Evolutionary conservation across 2,797 vertebrate species (phyloP).

Genomic region (Ceyx erithaca): DNA sequence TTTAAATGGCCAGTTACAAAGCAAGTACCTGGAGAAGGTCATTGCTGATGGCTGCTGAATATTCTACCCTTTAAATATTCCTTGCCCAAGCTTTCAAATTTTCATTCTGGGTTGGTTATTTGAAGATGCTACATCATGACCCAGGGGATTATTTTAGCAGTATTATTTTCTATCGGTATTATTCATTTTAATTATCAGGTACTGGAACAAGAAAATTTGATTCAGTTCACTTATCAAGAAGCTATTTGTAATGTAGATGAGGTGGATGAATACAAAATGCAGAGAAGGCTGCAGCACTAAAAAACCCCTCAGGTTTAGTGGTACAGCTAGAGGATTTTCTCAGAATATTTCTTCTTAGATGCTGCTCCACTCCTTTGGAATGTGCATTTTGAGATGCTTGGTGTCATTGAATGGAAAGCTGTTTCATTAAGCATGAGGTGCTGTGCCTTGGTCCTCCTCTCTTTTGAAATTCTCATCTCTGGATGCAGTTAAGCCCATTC

Average conservation of each 20-base stretch:
- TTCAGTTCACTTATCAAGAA: neutral
- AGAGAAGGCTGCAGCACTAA: neutral
- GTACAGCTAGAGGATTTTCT: neutral
- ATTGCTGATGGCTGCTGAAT: neutral
- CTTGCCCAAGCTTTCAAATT: conserved; percentile 2
- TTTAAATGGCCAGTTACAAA: neutral
- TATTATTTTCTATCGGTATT: conserved; percentile 21
- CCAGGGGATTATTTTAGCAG: conserved; percentile 24
- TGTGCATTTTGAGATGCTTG: neutral
- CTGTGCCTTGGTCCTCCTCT: neutral
- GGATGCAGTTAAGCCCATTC: neutral
- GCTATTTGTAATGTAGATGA: conserved; percentile 15
- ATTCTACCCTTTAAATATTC: neutral
- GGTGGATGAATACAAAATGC: neutral
- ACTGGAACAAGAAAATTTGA: conserved; percentile 22
- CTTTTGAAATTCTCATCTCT: neutral
- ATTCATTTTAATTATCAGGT: conserved; percentile 49
- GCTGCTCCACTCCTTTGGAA: neutral
- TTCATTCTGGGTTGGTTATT: conserved; percentile 14
- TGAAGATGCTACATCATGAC: neutral
- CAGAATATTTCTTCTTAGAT: neutral
- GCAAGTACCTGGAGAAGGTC: neutral
- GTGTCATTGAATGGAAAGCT: neutral
- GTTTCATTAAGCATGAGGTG: rapidly evolving
- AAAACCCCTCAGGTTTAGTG: neutral